Conservation (phyloP, 2,888 invertebrate genomes). For the Cancer borealis region DNA sequence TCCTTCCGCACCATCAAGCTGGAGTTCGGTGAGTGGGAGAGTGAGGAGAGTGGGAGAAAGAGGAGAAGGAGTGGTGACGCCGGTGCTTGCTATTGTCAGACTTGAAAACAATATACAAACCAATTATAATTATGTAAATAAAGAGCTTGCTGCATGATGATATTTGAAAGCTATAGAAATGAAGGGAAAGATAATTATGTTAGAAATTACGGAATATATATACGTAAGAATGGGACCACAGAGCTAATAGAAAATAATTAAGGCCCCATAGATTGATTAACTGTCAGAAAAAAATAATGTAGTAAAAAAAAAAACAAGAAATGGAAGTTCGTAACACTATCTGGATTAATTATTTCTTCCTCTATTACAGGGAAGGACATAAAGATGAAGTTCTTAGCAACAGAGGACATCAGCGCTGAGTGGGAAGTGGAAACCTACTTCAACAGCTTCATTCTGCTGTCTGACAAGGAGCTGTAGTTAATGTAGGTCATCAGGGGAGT, state of each 20-base stretch:
- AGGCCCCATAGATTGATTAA: too few species aligned
- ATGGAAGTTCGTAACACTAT: background rate
- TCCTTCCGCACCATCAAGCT: slow-evolving; percentile 58
- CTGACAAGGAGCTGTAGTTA: slow-evolving; percentile 1
- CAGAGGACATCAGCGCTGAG: slow-evolving; percentile 53
- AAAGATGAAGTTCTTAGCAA: slow-evolving; percentile 55
- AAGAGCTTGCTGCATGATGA: too few species aligned
- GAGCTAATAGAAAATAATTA: too few species aligned
- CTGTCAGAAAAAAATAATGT: too few species aligned
- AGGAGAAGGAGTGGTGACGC: background rate
- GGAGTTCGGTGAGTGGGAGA: slow-evolving; percentile 63
- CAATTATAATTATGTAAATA: too few species aligned
- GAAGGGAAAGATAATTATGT: too few species aligned
- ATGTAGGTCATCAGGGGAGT: background rate
- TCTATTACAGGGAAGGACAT: slow-evolving; percentile 31
- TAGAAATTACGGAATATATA: too few species aligned
- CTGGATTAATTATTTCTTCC: background rate
- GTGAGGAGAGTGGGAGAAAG: slow-evolving; percentile 15
- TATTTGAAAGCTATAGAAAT: too few species aligned
- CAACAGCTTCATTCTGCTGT: slow-evolving; percentile 59
- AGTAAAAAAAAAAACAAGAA: background rate
- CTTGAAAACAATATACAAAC: background rate
- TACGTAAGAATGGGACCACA: too few species aligned
- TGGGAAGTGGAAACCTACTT: slow-evolving; percentile 69
- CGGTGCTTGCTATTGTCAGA: background rate